Percentiles rank a stretch among this genome's conserved stretches.
Conservation (phyloP, 2,888 invertebrate species). For the Bombyx huttoni region DNA sequence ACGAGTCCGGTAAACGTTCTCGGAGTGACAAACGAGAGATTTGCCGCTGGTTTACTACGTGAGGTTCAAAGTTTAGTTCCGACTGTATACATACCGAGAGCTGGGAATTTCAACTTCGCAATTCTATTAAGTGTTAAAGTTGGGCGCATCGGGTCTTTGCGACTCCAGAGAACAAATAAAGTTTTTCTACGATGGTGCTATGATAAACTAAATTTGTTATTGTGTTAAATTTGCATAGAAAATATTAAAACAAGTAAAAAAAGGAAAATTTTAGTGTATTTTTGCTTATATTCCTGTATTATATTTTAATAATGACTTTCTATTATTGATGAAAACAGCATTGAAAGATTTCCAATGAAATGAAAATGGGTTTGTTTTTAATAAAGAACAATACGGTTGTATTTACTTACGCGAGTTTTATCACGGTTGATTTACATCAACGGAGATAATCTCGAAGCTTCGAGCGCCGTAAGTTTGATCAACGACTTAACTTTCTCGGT, state of each 20-base stretch:
- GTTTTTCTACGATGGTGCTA: neutral
- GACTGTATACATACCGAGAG: conserved; percentile 8
- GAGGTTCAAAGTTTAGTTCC: conserved; percentile 18
- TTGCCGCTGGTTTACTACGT: conserved; percentile 21
- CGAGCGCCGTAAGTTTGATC: conserved; percentile 34
- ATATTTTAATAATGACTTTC: too few relatives aligned
- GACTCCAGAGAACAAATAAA: neutral
- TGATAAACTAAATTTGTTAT: too few relatives aligned
- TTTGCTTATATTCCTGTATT: too few relatives aligned
- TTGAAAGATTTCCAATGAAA: neutral
- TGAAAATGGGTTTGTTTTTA: conserved; percentile 5
- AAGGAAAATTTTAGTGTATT: too few relatives aligned
- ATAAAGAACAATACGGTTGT: conserved; percentile 14
- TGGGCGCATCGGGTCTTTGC: neutral
- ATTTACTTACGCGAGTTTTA: conserved; percentile 25
- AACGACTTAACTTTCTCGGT: conserved; percentile 42
- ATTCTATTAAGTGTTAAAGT: conserved; percentile 10
- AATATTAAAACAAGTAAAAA: too few relatives aligned
- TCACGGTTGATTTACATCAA: conserved; percentile 28
- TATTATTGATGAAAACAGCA: too few relatives aligned
- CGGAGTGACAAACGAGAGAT: conserved; percentile 30
- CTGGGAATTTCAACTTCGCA: conserved; percentile 11
- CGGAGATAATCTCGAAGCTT: conserved; percentile 29
- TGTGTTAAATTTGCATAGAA: too few relatives aligned
- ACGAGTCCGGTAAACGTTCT: conserved; percentile 19